Evolutionary conservation across 2,113 vertebrate genomes (phyloP).

Genomic region (Jaculus jaculus): DNA sequence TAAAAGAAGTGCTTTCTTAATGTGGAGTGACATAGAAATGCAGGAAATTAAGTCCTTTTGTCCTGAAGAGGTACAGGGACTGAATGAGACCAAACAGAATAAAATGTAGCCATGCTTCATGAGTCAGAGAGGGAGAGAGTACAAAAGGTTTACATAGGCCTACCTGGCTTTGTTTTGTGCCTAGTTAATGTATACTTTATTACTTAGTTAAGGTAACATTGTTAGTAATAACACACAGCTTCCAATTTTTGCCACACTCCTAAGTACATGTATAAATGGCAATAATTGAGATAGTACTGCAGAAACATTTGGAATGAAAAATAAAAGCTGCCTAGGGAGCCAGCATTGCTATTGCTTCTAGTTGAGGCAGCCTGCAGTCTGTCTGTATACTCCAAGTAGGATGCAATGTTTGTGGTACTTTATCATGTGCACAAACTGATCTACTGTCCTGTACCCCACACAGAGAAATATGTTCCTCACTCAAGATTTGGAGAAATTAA

Average conservation of each 20-base stretch:
- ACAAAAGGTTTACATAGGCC: not conserved
- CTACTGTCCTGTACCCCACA: not conserved
- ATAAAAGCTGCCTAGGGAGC: not conserved
- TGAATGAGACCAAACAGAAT: not conserved
- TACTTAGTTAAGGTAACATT: slow-evolving; percentile 49
- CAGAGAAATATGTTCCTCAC: not conserved
- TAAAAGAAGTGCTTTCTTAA: not conserved
- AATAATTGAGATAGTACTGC: slow-evolving; percentile 34
- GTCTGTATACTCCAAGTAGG: not conserved
- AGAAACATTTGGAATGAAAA: slow-evolving; percentile 52
- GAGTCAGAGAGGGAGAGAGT: not conserved
- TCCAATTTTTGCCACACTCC: not conserved
- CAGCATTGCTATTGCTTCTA: slow-evolving; percentile 8
- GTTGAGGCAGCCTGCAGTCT: not conserved
- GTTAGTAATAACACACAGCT: slow-evolving; percentile 16
- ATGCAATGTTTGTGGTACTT: not conserved
- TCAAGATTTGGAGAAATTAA: not conserved
- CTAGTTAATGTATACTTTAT: slow-evolving; percentile 35
- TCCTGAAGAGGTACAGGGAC: not conserved
- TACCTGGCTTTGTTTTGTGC: not conserved
- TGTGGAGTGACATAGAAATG: not conserved
- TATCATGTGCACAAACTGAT: not conserved
- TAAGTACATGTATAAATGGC: not conserved
- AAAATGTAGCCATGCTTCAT: not conserved
- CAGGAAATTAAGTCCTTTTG: not conserved